Evolutionary conservation across 1,140 invertebrate species (phyloP), one percentile per base, ranked within the genome.

Genomic region (Fragariocoptes setiger): DNA sequence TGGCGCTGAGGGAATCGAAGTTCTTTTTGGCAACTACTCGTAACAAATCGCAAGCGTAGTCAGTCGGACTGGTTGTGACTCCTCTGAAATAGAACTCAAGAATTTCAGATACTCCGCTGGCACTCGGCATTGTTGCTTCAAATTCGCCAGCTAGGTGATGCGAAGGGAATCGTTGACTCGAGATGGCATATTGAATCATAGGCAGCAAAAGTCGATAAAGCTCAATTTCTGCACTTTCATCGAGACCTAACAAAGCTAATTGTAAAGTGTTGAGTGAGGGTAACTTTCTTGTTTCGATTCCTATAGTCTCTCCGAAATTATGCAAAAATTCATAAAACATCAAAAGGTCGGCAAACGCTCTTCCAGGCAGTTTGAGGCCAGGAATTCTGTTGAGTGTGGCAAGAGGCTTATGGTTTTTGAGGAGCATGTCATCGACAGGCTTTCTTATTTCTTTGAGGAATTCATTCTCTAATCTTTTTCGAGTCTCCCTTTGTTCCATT

Each of bases 301-400:
- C 80, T 8, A 94, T 61, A 0, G 79, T 80, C 56, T 82, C 75
- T 19, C 78, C 79, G 54, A 92, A 94, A 56, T 86, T 92, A 50
- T 86, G 75, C 37, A 88, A 62, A 56, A 94, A 94, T 61, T 94
- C 83, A 52, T 77, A 76, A 2, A 85, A 74, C 76, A 90, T 86
- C 3, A 90, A 62, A 25, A 76, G 63, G 58, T 90, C 79, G 2
- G 77, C 72, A 61, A 86, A 82, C 0, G 80, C 79, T 54, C 76
- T 71, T 0, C 78, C 79, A 1, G 73, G 63, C 12, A 90, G 57
- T 50, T 71, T 72, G 21, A 85, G 59, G 13, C 77, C 77, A 0
- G 72, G 68, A 47, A 90, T 71, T 46, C 79, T 62, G 20, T 72
- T 67, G 20, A 77, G 59, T 4, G 69, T 65, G 1, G 80, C 82